Evolutionary conservation across 2,888 invertebrate genomes (phyloP), one percentile per base, ranked within the genome.

Genomic region (Acheta domesticus): DNA sequence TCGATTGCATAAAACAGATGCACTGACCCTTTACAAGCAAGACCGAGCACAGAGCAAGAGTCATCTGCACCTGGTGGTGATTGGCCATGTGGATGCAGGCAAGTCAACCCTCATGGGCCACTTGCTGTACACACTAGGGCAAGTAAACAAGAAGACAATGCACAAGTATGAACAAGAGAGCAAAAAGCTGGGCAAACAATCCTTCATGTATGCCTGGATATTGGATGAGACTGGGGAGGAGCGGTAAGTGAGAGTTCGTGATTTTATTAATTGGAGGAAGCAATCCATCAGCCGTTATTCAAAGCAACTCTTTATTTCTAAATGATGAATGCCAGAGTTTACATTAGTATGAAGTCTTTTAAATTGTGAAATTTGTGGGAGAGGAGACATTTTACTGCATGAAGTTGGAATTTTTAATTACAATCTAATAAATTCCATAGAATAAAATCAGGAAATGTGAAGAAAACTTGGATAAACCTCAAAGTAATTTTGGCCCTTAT

Each of bases 181-280:
- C 84, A 94, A 96, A 86, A 98, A 99, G 87, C 89, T 97, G 83
- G 99, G 99, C 4, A 99, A 99, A 87, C 96, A 97, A 85, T 98
- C 98, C 82, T 99, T 99, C 84, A 95, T 97, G 89, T 99, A 95
- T 87, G 99, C 99, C 4, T 99, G 99, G 99, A 97, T 99, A 2
- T 89, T 99, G 78, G 99, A 99, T 87, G 99, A 99, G 88, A 99
- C 98, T 81, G 97, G 97, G 1, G 99, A 99, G 86, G 99, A 99
- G 87, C 91, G 92, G 91, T 91, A 84, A 83, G 83, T 49, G 48
- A 36, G 36, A 36, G 36, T 36, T 36, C 5, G 5, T 36, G 36
- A 8, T 5, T 36, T 36, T 8, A 23, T 77, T 76, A 20, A 8
- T 36, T 1, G 36, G 8, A 36, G 8, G 36, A 36, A 36, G 36